A percentile compares a stretch with the other conserved stretches of the same genome.
phyloP scores from a whole-genome alignment of 2,113 vertebrate species.

The Diadophis punctatus region DNA sequence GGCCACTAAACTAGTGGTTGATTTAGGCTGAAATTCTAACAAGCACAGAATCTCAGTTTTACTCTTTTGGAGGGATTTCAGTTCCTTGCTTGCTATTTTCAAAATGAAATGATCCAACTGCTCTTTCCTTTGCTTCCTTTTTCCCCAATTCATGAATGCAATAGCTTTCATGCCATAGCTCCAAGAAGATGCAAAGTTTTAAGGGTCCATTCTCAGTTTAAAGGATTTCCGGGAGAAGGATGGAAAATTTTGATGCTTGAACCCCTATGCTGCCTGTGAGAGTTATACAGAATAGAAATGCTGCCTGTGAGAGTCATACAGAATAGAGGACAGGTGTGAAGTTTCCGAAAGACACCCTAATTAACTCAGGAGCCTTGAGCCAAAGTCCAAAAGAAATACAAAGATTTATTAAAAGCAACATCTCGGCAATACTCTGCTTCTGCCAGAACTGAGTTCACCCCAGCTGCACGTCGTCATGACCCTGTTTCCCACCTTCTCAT shows the following conservation, averaged over 20 bases:
- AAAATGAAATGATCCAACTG: background rate
- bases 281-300: background rate
- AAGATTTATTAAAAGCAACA: no score
- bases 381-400: no score
- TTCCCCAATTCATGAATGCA: background rate
- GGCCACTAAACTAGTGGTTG: background rate
- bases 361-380: no score
- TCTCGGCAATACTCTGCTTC: no score
- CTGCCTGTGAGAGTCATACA: background rate
- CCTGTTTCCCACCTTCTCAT: no score
- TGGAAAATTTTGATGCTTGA: background rate
- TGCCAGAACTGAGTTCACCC: no score
- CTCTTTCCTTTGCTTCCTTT: background rate
- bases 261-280: background rate
- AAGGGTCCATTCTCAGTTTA: background rate
- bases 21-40: background rate
- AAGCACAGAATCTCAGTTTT: background rate
- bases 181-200: background rate
- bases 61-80: background rate
- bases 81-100: background rate
- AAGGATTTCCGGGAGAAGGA: background rate
- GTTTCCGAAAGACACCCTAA: no score
- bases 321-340: no score
- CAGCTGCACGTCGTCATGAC: no score
- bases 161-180: background rate